A percentile compares a stretch with the other conserved stretches of the same genome.
Conservation (phyloP, 2,797 vertebrate genomes). For the Poeciliopsis gracilis region DNA sequence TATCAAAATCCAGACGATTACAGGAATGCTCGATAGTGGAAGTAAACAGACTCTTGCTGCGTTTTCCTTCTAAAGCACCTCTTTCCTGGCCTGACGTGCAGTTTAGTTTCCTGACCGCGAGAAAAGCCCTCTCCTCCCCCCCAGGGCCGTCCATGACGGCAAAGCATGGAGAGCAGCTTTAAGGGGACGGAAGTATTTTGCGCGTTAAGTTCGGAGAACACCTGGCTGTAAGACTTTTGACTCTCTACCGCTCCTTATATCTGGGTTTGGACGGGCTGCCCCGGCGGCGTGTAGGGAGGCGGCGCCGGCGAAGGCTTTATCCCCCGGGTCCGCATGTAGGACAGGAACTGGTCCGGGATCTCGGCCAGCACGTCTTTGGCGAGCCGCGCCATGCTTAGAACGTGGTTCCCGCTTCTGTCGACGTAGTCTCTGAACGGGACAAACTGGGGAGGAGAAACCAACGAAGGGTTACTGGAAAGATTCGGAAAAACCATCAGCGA, state of each 20-base stretch:
- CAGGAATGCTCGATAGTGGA: slow-evolving; percentile 76
- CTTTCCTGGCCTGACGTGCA: slow-evolving; percentile 40
- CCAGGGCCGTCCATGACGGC: slow-evolving; percentile 39
- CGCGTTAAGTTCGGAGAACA: slow-evolving; percentile 32
- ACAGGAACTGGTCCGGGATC: slow-evolving; percentile 97
- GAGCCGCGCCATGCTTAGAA: slow-evolving; percentile 95
- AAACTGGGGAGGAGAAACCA: slow-evolving; percentile 79
- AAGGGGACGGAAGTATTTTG: slow-evolving; percentile 68
- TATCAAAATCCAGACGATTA: slow-evolving; percentile 71
- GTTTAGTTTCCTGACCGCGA: slow-evolving; percentile 72
- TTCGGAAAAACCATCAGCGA: neutral
- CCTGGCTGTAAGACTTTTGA: slow-evolving; percentile 23
- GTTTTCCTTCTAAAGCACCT: slow-evolving; percentile 46
- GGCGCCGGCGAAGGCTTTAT: slow-evolving; percentile 95
- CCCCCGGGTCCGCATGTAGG: slow-evolving; percentile 96
- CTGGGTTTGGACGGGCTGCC: slow-evolving; percentile 90
- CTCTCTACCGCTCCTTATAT: slow-evolving; percentile 82
- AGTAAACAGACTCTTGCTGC: slow-evolving; percentile 80
- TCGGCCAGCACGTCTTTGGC: slow-evolving; percentile 97
- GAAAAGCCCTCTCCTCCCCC: slow-evolving; percentile 10
- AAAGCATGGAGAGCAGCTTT: slow-evolving; percentile 64
- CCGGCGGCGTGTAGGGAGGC: slow-evolving; percentile 91
- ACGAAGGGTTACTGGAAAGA: neutral
- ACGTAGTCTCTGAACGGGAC: slow-evolving; percentile 97
- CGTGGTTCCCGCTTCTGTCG: slow-evolving; percentile 93